Evolutionary conservation across 2,113 vertebrate species (phyloP).

Genomic region (Festucalex cinctus): DNA sequence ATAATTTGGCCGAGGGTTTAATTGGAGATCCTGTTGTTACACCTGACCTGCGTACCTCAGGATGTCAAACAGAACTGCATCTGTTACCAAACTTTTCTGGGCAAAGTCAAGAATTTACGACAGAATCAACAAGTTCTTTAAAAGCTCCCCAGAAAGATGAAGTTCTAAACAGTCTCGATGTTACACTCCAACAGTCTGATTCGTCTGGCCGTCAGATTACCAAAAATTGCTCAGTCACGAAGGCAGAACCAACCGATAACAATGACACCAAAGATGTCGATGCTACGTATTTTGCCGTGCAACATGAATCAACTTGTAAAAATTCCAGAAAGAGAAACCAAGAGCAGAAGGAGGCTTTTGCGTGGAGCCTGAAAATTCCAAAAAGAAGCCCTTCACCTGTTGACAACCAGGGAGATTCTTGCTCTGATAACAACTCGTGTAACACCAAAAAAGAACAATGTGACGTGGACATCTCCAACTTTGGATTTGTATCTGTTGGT

Average conservation of each 20-base stretch:
- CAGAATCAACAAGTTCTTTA: conserved; percentile 8
- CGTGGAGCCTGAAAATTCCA: conserved; percentile 57
- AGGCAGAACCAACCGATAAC: conserved; percentile 8
- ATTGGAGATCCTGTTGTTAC: conserved; percentile 3
- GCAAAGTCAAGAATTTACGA: not conserved
- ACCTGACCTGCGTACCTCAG: conserved; percentile 10
- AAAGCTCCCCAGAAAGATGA: conserved; percentile 6
- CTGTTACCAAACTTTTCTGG: conserved; percentile 5
- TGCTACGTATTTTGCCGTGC: conserved; percentile 11
- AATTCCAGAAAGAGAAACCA: conserved; percentile 68
- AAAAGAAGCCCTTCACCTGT: conserved; percentile 49
- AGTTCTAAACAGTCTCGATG: conserved; percentile 4
- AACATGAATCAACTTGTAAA: conserved; percentile 54
- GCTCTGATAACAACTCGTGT: conserved; percentile 21
- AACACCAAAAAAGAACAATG: conserved; percentile 23
- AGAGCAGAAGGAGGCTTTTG: conserved; percentile 48
- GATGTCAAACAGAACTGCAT: conserved; percentile 5
- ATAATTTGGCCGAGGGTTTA: not conserved
- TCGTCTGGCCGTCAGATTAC: conserved; percentile 8
- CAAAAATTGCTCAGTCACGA: conserved; percentile 17
- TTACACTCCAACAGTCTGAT: conserved; percentile 3
- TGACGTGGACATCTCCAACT: not conserved
- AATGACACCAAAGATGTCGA: conserved; percentile 43
- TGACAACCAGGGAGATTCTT: conserved; percentile 19
- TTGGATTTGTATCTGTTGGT: not conserved